Percentiles rank a stretch among this genome's conserved stretches.
These are phyloP conservation scores for Parazoanthus atlanticus DNA, from an alignment of 92 coral and sea anemone species.

Conservation along the genomic window DNA sequence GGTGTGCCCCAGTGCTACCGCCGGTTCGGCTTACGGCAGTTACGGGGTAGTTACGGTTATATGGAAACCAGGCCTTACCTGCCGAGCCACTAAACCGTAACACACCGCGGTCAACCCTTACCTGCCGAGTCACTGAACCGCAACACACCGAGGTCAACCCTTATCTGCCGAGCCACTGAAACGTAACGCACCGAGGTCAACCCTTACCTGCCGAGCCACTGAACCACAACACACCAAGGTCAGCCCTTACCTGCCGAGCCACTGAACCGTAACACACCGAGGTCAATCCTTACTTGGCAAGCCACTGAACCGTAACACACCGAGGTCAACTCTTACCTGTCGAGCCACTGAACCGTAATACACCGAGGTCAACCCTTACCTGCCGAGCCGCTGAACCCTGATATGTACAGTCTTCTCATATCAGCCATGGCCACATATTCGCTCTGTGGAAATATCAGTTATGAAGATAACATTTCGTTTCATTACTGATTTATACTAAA, in stretches of 20 bases:
- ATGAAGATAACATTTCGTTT: not conserved
- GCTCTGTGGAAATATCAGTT: not conserved
- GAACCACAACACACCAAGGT: not conserved
- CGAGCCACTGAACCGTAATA: constrained; percentile 1
- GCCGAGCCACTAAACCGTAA: constrained; percentile 28
- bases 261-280: not conserved
- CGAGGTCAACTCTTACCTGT: not conserved
- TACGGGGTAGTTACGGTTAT: too few species aligned
- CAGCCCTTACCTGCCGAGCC: constrained; percentile 16
- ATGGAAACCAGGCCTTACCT: too few species aligned
- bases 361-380: not conserved
- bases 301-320: not conserved
- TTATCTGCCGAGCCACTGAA: constrained; percentile 21
- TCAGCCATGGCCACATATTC: constrained; percentile 22
- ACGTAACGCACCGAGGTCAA: not conserved
- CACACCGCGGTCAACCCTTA: not conserved
- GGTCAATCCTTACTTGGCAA: not conserved
- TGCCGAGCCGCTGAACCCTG: constrained; percentile 28
- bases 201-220: constrained; percentile 19
- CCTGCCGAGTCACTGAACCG: constrained; percentile 14
- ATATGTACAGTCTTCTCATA: constrained; percentile 15
- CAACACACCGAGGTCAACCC: not conserved
- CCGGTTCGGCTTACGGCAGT: too few species aligned
- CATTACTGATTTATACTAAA: not conserved
- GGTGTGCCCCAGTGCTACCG: not conserved